Conservation (phyloP, 2,888 invertebrate species). For the Alentia gelatinosa region DNA sequence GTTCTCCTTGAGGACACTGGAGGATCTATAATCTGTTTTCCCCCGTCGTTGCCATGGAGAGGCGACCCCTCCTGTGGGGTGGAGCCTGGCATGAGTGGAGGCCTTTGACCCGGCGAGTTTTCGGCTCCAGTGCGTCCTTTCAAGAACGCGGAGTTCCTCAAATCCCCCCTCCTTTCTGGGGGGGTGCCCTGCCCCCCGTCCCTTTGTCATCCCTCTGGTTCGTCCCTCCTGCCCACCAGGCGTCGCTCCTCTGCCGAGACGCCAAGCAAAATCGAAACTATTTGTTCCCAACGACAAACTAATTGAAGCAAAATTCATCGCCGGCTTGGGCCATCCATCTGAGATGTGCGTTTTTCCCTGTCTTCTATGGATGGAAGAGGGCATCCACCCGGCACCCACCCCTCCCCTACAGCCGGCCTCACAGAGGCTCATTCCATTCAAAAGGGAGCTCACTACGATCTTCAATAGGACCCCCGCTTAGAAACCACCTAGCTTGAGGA, state of each 20-base stretch:
- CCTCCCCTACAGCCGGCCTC: background rate
- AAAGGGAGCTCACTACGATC: background rate
- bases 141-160: background rate
- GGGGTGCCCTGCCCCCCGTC: background rate
- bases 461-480: background rate
- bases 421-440: background rate
- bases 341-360: background rate
- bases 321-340: background rate
- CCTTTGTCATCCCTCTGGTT: background rate
- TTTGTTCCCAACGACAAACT: conserved; percentile 32
- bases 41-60: conserved; percentile 1
- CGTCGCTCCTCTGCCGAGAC: background rate
- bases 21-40: conserved; percentile 7
- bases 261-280: conserved; percentile 14
- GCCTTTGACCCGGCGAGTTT: background rate
- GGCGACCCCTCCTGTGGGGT: background rate
- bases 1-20: background rate
- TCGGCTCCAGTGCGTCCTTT: conserved; percentile 21
- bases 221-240: background rate
- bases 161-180: background rate
- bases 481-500: background rate
- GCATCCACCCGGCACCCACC: too few relatives aligned
- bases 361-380: background rate
- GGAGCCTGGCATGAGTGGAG: background rate
- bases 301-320: conserved; percentile 33